Evolutionary conservation across 2,888 invertebrate species (phyloP), one percentile per base, ranked within the genome.

Genomic region (Sympetrum striolatum): DNA sequence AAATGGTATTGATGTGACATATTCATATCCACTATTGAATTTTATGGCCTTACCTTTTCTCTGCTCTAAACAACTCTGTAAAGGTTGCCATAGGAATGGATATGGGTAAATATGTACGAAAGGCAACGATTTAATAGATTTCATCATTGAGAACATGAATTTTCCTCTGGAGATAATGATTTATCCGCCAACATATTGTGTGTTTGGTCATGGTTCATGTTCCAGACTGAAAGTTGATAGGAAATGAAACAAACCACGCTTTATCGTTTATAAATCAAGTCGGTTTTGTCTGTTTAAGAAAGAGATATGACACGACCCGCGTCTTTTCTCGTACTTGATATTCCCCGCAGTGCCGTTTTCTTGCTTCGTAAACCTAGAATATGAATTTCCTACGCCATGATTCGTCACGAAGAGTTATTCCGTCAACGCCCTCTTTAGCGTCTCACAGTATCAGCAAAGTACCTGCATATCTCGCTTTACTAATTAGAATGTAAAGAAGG

Each of bases 191-290:
- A 37, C 0, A 14, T 86, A 64, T 60, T 37, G 37, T 58, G 53
- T 64, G 37, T 86, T 86, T 60, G 86, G 86, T 86, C 86, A 64
- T 86, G 37, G 60, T 86, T 64, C 60, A 37, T 86, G 64, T 37
- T n/a, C 37, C 58, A 86, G 60, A 31, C 31, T 86, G 86, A 64
- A 86, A 60, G 86, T n/a, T 60, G 37, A 86, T 86, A 37, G 37
- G 86, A 60, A 86, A 86, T 60, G 60, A 35, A 58, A 86, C 86
- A 86, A 86, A 86, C 31, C 64, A 86, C 8, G 4, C 22, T 58
- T 82, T 31, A 31, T 60, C 86, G 86, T 86, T 86, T 86, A 53
- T 73, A 73, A 58, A 37, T 37, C 86, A n/a, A 58, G 86, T 86
- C 60, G 14, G 35, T 31, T 64, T 25, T 60, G 80, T 80, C 80